Base-by-base conservation (phyloP, 2,888 invertebrate genomes). In the Apoderus coryli region DNA sequence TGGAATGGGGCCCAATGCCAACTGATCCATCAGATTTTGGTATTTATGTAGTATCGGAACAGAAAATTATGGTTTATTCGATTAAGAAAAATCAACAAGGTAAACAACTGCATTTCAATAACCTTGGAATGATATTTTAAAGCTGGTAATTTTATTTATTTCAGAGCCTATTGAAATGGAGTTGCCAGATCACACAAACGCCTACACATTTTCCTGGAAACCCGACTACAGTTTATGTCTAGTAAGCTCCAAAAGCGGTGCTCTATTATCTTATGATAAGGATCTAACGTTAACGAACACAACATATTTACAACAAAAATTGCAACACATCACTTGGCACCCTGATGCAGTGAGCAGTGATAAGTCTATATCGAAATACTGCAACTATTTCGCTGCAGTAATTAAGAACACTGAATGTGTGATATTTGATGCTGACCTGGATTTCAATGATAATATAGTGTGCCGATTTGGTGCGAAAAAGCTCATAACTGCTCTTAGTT, bases 241-340 rank as follows among this genome's bases (percentile, higher is more conserved):
- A 23, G 53, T 74, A 22, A 78, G 78, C 15, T 67, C 69, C 37
- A 60, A 58, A 39, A 62, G 64, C 19, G 37, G 82, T 54, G 22
- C 60, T 25, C 59, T 69, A 11, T 54, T 58, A 1, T 36, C 50
- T 7, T 48, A 46, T 14, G 35, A 42, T 6, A 33, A 35, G 3
- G 37, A 48, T 29, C 38, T 53, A 16, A 37, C 43, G 22, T 35
- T 45, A 3, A 9, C 47, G 16, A 39, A 37, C 35, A 57, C 59
- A 3, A 52, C 70, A 3, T 62, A 62, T 33, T 49, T 62, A 3
- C 61, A 58, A 47, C 69, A 70, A 28, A 77, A 76, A 58, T 63
- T 84, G 14, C 70, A 76, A 46, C 61, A 64, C 31, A 50, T 79
- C 2, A 61, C 59, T 4, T 85, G 82, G 81, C 82, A 85, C 56